Percentiles rank a stretch among this genome's conserved stretches.
These are phyloP conservation scores for Heteractis magnifica DNA, from an alignment of 92 coral and sea anemone species.

Conservation along the genomic window DNA sequence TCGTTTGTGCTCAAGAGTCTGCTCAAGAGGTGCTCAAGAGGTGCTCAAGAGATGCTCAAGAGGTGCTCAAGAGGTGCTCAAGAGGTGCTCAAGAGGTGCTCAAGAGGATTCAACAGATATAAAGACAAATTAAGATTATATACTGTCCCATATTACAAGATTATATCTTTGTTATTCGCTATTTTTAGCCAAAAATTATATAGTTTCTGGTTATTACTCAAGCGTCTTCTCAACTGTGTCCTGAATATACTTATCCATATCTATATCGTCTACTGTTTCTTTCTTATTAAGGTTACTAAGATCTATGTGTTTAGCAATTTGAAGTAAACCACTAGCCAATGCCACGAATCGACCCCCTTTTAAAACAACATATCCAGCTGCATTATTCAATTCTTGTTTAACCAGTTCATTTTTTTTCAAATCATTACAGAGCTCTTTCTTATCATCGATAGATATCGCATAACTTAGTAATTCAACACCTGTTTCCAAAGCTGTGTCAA, in stretches of 20 bases:
- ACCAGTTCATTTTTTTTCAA: background rate
- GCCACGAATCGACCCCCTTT: background rate
- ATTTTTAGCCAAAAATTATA: too few species aligned
- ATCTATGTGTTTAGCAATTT: background rate
- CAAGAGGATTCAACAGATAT: too few species aligned
- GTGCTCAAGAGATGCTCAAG: too few species aligned
- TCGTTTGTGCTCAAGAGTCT: too few species aligned
- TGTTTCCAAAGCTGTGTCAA: conserved; percentile 17
- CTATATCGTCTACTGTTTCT: background rate
- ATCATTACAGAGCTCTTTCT: background rate
- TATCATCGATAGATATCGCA: background rate
- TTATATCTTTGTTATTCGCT: too few species aligned
- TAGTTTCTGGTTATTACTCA: too few species aligned
- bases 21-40: too few species aligned
- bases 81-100: too few species aligned
- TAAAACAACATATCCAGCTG: background rate
- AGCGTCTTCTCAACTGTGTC: background rate
- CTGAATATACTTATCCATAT: background rate
- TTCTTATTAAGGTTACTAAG: too few species aligned
- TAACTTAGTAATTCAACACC: background rate
- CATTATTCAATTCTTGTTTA: background rate
- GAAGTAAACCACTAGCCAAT: background rate
- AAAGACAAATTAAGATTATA: too few species aligned
- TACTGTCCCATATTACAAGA: too few species aligned
- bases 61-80: too few species aligned